phyloP scores from a whole-genome alignment of 2,888 invertebrate genomes.

The Metacarcinus magister region DNA sequence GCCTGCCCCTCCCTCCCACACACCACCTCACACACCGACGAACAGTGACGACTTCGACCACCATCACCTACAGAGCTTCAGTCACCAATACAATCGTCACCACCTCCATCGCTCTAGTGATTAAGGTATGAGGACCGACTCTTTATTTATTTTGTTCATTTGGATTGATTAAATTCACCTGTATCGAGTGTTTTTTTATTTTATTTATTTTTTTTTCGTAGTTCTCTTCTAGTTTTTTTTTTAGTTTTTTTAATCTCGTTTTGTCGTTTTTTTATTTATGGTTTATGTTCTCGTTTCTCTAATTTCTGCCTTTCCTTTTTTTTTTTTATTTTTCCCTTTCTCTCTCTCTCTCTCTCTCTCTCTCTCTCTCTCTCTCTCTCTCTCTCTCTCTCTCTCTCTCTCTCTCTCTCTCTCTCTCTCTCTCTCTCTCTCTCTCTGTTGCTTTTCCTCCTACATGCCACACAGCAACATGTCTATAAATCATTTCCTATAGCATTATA shows the following conservation, averaged over 20 bases:
- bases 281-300: not conserved
- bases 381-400: not conserved
- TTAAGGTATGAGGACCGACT: not conserved
- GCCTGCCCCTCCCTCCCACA: constrained; percentile 56
- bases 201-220: no score
- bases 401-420: constrained; percentile 11
- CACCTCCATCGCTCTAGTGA: constrained; percentile 29
- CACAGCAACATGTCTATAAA: not conserved
- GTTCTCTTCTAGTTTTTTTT: no score
- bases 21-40: constrained; percentile 41
- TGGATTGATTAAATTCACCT: no score
- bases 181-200: no score
- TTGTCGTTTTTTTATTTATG: not conserved
- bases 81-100: not conserved
- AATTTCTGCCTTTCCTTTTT: not conserved
- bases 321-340: not conserved
- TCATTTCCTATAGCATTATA: not conserved
- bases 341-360: not conserved
- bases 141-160: no score
- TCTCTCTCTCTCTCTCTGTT: not conserved
- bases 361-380: not conserved
- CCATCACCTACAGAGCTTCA: not conserved
- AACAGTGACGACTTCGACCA: not conserved
- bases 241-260: no score
- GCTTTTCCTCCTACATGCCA: not conserved